phyloP scores from a whole-genome alignment of 1,140 invertebrate genomes.

The Camponotus pennsylvanicus region DNA sequence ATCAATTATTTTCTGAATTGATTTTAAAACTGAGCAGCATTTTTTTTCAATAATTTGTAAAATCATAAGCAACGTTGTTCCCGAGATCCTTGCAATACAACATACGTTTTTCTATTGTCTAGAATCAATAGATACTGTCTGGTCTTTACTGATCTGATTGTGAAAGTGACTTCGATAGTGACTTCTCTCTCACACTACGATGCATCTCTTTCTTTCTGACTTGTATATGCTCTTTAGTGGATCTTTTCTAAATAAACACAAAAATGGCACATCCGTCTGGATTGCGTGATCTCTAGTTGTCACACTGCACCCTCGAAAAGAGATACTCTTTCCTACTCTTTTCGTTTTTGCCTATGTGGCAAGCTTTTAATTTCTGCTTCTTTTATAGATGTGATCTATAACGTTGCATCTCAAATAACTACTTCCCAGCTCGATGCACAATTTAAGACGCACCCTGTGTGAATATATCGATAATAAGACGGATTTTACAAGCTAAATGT shows the following conservation, averaged over 20 bases:
- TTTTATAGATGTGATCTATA: constrained; percentile 73
- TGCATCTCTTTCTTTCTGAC: constrained; percentile 73
- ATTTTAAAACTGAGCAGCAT: neutral
- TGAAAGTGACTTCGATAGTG: constrained; percentile 64
- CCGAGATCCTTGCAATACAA: constrained; percentile 53
- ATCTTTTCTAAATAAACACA: constrained; percentile 72
- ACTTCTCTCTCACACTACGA: constrained; percentile 53
- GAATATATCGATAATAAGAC: constrained; percentile 55
- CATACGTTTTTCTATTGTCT: constrained; percentile 61
- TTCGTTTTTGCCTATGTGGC: constrained; percentile 76
- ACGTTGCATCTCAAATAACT: constrained; percentile 57
- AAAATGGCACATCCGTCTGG: constrained; percentile 78
- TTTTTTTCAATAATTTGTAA: neutral
- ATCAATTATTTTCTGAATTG: no score
- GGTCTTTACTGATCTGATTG: constrained; percentile 76
- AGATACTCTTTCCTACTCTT: constrained; percentile 76
- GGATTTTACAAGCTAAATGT: constrained; percentile 51
- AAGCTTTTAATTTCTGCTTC: constrained; percentile 82
- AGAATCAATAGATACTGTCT: constrained; percentile 77
- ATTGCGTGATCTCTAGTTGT: constrained; percentile 78
- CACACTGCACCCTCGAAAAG: constrained; percentile 78
- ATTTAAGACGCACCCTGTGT: constrained; percentile 53
- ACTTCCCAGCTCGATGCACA: constrained; percentile 65
- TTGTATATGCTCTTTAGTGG: constrained; percentile 68
- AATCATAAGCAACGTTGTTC: constrained; percentile 37